Evolutionary conservation across 30 jellyfish, hydroid and myxozoan genomes (phyloP), one percentile per base, ranked within the genome.

Genomic region (Chrysaora quinquecirrha): DNA sequence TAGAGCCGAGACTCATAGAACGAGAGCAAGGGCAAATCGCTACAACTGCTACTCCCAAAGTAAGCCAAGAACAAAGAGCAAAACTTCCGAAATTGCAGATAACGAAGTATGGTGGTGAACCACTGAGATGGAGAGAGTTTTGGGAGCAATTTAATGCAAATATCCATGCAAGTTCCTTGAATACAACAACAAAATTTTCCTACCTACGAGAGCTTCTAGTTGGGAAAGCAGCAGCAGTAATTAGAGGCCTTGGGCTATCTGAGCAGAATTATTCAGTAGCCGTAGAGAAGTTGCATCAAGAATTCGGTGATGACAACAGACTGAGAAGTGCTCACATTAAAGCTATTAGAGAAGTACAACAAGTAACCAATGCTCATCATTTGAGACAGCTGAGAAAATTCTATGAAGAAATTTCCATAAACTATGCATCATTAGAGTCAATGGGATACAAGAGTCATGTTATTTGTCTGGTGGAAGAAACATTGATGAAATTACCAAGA

Each of bases 151-250:
- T 49, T 30, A 38, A 54, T 1, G 11, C 22, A 30, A 54, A 50
- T 30, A 75, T 60, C 87, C 87, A 75, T 75, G 23, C 78, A 22
- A 50, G 87, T 49, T 34, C 75, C 11, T 30, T 75, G 75, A 35
- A 32, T 30, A 64, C 75, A 6, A 49, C 87, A 6, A 54, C 80
- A 32, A 75, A 75, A 30, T 22, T 75, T 19, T 24, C 63, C 11
- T 54, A 75, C 24, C 62, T 75, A 18, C 58, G 87, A 60, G 87
- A 60, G 62, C 80, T 75, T 1, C 78, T 75, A 30, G 63, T 54
- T 65, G 78, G 78, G 12, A 16, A 38, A 29, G 80, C 87, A 48
- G 9, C 76, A 10, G 87, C 76, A 10, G 87, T 75, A 27, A 75
- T 75, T 28, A 10, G 87, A 38, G 87, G 75, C 46, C 35, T 75